Conservation (phyloP, 2,888 invertebrate genomes). For the Pachliopta kotzebuea region DNA sequence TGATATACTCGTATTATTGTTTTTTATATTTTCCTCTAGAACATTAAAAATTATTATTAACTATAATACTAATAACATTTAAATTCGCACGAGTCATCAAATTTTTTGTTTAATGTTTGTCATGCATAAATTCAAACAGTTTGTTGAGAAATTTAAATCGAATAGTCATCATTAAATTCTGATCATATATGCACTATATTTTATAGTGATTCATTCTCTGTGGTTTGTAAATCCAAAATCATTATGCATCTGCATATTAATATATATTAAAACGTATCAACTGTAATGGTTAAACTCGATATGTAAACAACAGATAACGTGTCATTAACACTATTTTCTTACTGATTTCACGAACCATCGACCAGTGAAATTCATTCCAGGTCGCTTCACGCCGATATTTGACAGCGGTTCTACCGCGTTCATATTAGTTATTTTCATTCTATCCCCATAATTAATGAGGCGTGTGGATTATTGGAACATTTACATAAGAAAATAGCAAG, state of each 20-base stretch:
- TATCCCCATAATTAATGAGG: background rate
- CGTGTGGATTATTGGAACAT: background rate
- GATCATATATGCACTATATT: too few species aligned
- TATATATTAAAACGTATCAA: background rate
- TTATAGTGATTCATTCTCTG: background rate
- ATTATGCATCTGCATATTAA: background rate
- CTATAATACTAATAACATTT: too few species aligned
- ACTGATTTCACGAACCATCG: constrained; percentile 26
- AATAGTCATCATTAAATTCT: too few species aligned
- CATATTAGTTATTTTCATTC: background rate
- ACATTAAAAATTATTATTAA: too few species aligned
- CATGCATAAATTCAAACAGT: too few species aligned
- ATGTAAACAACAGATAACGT: constrained; percentile 5
- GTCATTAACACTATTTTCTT: constrained; percentile 15
- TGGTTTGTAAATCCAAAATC: too few species aligned
- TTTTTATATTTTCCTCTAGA: too few species aligned
- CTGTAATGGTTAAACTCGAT: background rate
- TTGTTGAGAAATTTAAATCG: too few species aligned
- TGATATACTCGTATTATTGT: too few species aligned
- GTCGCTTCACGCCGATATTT: constrained; percentile 17
- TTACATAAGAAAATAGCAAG: background rate
- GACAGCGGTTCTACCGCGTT: constrained; percentile 19
- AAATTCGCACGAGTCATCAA: too few species aligned
- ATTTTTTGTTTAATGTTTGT: too few species aligned
- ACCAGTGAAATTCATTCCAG: constrained; percentile 22